A percentile compares a stretch with the other conserved stretches of the same genome.
Evolutionary conservation across 2,113 vertebrate genomes (phyloP).

Genomic region (Oophaga pumilio): DNA sequence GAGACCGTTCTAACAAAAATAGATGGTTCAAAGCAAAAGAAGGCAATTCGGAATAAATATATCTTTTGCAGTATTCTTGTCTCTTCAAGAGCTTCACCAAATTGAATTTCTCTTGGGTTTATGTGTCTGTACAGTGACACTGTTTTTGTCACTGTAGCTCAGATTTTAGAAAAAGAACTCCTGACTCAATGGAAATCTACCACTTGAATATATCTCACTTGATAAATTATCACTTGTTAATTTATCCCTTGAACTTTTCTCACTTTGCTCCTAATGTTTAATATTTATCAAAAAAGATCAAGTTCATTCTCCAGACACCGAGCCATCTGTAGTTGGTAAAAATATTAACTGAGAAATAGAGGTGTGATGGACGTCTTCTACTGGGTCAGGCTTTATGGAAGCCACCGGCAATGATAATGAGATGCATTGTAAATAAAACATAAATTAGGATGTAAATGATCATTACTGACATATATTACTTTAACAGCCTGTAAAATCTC

Average conservation of each 20-base stretch:
- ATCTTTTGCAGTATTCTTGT: background rate
- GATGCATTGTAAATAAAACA: constrained; percentile 23
- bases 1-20: background rate
- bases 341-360: constrained; percentile 30
- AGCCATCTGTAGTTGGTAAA: background rate
- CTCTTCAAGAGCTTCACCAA: background rate
- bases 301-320: background rate
- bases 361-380: constrained; percentile 10
- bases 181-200: background rate
- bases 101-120: background rate
- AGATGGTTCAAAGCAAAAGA: background rate
- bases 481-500: background rate
- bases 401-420: constrained; percentile 19
- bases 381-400: background rate
- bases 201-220: background rate
- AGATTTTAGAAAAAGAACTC: background rate
- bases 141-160: background rate
- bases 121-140: no score
- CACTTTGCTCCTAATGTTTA: constrained; percentile 21
- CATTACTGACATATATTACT: background rate
- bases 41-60: no score
- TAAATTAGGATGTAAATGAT: constrained; percentile 1
- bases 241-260: constrained; percentile 32
- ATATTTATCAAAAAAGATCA: constrained; percentile 16
- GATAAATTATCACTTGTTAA: constrained; percentile 40